phyloP scores from a whole-genome alignment of 2,797 vertebrate species.

The Hafferia zeledoni region DNA sequence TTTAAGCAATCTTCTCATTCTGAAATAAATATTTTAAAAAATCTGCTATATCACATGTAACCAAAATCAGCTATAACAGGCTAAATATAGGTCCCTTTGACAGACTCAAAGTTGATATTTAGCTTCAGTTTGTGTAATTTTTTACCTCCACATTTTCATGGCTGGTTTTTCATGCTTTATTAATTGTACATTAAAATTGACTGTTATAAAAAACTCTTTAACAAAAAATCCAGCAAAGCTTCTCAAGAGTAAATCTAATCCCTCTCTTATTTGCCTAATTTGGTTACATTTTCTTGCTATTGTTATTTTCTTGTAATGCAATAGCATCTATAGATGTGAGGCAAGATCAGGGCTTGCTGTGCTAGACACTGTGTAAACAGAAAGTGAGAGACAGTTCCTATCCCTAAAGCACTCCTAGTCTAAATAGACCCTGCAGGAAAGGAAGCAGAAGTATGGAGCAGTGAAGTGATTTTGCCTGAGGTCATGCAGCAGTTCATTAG shows the following conservation, averaged over 20 bases:
- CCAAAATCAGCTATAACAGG: neutral
- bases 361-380: slow-evolving; percentile 34
- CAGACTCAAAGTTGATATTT: neutral
- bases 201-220: neutral
- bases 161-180: neutral
- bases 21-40: neutral
- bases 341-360: slow-evolving; percentile 1
- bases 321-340: neutral
- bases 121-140: neutral
- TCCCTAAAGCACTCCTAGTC: slow-evolving; percentile 1
- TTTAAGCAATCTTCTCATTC: neutral
- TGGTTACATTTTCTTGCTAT: neutral
- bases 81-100: neutral
- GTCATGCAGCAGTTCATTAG: neutral
- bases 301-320: slow-evolving; percentile 41
- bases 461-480: neutral
- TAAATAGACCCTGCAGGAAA: slow-evolving; percentile 34
- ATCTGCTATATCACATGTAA: accelerated
- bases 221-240: neutral
- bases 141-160: neutral
- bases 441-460: neutral
- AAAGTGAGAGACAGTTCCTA: slow-evolving; percentile 30
- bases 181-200: neutral
- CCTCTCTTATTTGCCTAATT: neutral
- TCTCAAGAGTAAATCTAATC: neutral